Percentiles rank a stretch among this genome's conserved stretches.
Conservation (phyloP, 1,140 invertebrate genomes). For the Rhagoletis pomonella region DNA sequence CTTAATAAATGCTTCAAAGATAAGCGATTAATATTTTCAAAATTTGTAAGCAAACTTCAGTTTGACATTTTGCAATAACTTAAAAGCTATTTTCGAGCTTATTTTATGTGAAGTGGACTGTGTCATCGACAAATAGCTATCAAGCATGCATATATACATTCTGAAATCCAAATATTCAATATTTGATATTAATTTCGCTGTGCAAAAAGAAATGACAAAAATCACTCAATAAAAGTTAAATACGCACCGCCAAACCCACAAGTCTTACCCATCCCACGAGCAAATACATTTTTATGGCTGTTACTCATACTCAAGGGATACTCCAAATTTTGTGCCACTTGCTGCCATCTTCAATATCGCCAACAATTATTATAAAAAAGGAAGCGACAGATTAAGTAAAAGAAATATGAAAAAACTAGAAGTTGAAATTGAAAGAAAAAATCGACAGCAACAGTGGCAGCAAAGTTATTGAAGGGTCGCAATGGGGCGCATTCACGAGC, state of each 20-base stretch:
- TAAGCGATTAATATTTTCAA: too few relatives aligned
- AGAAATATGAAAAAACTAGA: conserved; percentile 23
- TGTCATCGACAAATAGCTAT: neutral
- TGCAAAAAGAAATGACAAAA: neutral
- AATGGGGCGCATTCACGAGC: neutral
- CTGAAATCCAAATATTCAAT: conserved; percentile 15
- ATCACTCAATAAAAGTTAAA: neutral
- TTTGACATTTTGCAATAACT: too few relatives aligned
- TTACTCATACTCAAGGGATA: neutral
- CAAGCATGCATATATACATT: neutral
- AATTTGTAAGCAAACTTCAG: too few relatives aligned
- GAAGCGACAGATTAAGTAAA: conserved; percentile 35
- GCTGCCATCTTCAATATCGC: conserved; percentile 20
- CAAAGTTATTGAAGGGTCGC: too few relatives aligned
- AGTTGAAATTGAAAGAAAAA: neutral
- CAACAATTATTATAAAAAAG: conserved; percentile 47
- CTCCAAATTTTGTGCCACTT: conserved; percentile 32
- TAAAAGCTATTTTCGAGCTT: too few relatives aligned
- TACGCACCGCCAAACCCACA: neutral
- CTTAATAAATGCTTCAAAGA: too few relatives aligned
- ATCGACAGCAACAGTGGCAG: neutral
- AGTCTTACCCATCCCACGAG: neutral
- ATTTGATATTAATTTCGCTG: neutral
- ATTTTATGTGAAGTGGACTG: too few relatives aligned
- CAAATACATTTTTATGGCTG: neutral